Percentiles rank a stretch among this genome's conserved stretches.
Evolutionary conservation across 1,140 invertebrate genomes (phyloP).

Genomic region (Euschistus heros): DNA sequence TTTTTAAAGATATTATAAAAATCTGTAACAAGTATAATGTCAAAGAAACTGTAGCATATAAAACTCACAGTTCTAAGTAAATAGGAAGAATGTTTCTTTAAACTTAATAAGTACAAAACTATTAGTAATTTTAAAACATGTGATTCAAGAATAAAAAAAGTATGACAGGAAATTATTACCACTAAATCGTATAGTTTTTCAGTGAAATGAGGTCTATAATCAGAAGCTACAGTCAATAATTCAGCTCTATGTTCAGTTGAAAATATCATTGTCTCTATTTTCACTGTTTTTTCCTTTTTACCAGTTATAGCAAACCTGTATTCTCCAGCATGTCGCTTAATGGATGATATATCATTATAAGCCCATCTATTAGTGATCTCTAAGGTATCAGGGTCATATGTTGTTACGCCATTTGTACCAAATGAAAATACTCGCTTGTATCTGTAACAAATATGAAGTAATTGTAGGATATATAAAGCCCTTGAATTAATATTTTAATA

Average conservation of each 20-base stretch:
- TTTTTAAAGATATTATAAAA: too few species aligned
- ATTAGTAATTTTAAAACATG: too few species aligned
- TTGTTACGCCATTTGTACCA: constrained; percentile 88
- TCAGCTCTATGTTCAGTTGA: constrained; percentile 91
- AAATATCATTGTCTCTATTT: constrained; percentile 90
- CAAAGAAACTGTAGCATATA: too few species aligned
- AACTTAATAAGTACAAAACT: too few species aligned
- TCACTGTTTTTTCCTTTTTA: constrained; percentile 63
- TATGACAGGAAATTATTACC: constrained; percentile 2
- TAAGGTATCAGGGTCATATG: constrained; percentile 87
- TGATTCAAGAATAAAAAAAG: too few species aligned
- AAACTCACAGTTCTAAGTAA: too few species aligned
- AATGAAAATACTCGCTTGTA: constrained; percentile 97
- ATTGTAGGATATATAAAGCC: constrained; percentile 20
- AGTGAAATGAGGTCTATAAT: constrained; percentile 63
- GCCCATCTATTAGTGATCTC: constrained; percentile 95
- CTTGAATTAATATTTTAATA: constrained; percentile 18
- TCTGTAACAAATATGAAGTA: too few species aligned
- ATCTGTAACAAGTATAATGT: too few species aligned
- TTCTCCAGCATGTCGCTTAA: constrained; percentile 48
- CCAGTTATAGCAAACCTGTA: constrained; percentile 77
- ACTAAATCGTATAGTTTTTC: constrained; percentile 35
- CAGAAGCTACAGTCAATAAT: constrained; percentile 83
- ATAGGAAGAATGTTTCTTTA: too few species aligned
- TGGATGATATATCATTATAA: constrained; percentile 69